Evolutionary conservation across 2,888 invertebrate species (phyloP), one percentile per base, ranked within the genome.

Genomic region (Panzeria rudis): DNA sequence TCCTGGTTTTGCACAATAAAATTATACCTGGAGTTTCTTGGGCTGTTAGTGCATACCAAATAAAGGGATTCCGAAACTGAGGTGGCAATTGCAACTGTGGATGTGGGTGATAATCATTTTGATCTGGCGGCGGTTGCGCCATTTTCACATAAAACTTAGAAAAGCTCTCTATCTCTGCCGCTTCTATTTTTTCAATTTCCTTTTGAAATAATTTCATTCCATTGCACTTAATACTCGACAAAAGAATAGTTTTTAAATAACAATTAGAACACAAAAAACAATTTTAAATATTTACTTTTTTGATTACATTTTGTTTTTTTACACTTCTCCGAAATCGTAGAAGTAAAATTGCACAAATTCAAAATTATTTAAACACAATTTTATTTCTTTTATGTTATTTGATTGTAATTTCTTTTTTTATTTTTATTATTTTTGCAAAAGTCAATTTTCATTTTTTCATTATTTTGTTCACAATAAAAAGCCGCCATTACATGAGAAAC

Each of bases 11-110:
- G n/a, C n/a, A n/a, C n/a, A n/a, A n/a, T n/a, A n/a, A n/a, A n/a
- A n/a, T n/a, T n/a, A n/a, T n/a, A n/a, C n/a, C n/a, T n/a, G n/a
- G n/a, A n/a, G n/a, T n/a, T n/a, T n/a, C n/a, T n/a, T n/a, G n/a
- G n/a, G n/a, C n/a, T n/a, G n/a, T n/a, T n/a, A n/a, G 6, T 52
- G 87, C 90, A 87, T 88, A 90, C 90, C 87, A 89, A 87, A 86
- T 90, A 85, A 90, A 89, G 35, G 89, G 88, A 87, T 90, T 90
- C 72, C 89, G 87, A 82, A 89, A 89, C 84, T 89, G 89, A 73
- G 90, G 88, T 87, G 89, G 89, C 87, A 89, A 87, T n/a, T n/a
- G n/a, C 41, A 89, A 88, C 84, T 89, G 89, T 80, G 89, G 89
- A 47, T 84, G 82, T 6, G 86, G 52, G 78, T 77, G 86, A 64